A percentile compares a stretch with the other conserved stretches of the same genome.
Evolutionary conservation across 2,797 vertebrate species (phyloP).

Genomic region (Darevskia nairensis): DNA sequence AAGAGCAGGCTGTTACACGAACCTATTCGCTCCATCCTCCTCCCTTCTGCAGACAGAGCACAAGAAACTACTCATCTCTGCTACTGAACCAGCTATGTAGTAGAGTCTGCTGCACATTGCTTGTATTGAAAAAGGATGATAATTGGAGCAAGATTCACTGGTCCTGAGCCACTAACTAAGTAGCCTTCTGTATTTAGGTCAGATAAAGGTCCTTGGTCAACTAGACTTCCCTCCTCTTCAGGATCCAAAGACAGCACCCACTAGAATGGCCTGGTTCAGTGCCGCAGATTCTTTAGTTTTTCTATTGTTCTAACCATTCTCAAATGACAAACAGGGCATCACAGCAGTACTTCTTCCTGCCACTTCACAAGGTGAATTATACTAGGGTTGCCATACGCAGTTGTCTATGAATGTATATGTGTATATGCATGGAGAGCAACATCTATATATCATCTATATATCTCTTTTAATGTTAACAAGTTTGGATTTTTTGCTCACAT

Average conservation of each 20-base stretch:
- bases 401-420: neutral
- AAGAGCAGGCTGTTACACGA: slow-evolving; percentile 75
- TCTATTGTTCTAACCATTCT: neutral
- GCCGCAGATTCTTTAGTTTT: neutral
- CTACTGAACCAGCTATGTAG: neutral
- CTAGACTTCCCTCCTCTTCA: neutral
- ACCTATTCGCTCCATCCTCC: slow-evolving; percentile 57
- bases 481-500: slow-evolving; percentile 82
- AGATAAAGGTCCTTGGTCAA: neutral
- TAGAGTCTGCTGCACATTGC: slow-evolving; percentile 5
- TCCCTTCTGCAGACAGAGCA: slow-evolving; percentile 31
- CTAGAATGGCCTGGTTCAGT: neutral
- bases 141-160: neutral
- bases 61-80: slow-evolving; percentile 40
- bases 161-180: neutral
- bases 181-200: neutral
- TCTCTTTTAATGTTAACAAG: slow-evolving; percentile 80
- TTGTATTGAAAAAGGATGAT: slow-evolving; percentile 22
- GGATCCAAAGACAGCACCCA: neutral
- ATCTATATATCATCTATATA: slow-evolving; percentile 68
- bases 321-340: neutral
- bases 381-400: no score
- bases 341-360: neutral
- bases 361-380: no score
- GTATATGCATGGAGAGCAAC: slow-evolving; percentile 62